These are phyloP conservation scores for Bhutanitis thaidina DNA, from an alignment of 2,888 invertebrate genomes.

Conservation along the genomic window DNA sequence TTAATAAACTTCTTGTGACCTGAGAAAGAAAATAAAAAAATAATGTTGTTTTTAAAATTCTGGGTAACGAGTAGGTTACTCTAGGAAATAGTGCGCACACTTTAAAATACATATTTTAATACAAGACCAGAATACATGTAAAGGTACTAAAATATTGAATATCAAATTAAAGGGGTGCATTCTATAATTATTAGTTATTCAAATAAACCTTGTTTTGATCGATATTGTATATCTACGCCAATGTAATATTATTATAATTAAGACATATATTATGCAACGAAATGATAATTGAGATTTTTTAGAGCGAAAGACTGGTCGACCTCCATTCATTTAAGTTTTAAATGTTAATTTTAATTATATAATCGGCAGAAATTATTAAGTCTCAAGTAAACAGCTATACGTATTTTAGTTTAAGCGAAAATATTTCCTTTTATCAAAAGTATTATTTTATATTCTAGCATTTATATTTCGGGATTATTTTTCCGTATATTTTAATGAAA, in stretches of 20 bases:
- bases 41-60: no score
- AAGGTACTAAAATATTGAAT: no score
- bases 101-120: no score
- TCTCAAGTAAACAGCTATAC: not conserved
- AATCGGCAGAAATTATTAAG: not conserved
- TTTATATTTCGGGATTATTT: conserved; percentile 2
- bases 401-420: not conserved
- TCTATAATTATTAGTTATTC: no score
- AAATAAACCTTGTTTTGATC: no score
- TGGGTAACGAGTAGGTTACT: no score
- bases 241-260: not conserved
- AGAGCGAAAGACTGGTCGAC: conserved; percentile 20
- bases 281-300: not conserved
- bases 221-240: no score
- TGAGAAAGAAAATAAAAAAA: no score
- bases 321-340: not conserved
- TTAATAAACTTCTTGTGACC: no score
- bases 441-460: conserved; percentile 16
- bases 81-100: no score
- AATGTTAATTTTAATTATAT: conserved; percentile 5
- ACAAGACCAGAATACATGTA: no score
- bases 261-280: not conserved
- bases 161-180: no score
- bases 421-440: conserved; percentile 12
- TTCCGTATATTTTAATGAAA: not conserved